These are phyloP conservation scores for Campopleginae sp. DNA, from an alignment of 2,888 invertebrate genomes.

Conservation along the genomic window DNA sequence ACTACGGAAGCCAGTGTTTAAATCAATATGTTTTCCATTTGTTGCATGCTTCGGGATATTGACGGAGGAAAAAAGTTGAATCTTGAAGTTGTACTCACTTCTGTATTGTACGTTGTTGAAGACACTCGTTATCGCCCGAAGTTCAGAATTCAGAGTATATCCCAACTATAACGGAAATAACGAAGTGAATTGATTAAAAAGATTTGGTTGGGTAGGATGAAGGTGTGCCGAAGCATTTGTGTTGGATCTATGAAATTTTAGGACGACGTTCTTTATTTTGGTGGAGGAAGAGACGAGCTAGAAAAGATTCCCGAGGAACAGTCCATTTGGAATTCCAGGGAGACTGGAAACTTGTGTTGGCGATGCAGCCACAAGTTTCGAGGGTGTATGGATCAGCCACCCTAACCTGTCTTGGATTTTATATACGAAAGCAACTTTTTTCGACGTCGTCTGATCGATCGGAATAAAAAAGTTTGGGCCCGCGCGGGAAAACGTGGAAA, in stretches of 20 bases:
- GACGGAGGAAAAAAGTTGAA: not conserved
- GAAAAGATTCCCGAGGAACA: not conserved
- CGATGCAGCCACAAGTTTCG: not conserved
- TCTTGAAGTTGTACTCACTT: conserved; percentile 86
- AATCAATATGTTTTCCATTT: not conserved
- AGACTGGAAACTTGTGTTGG: not conserved
- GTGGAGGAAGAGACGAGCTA: not conserved
- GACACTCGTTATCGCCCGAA: conserved; percentile 94
- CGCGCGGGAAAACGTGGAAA: too few species aligned
- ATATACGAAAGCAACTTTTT: too few species aligned
- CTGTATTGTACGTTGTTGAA: conserved; percentile 94
- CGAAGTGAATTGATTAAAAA: conserved; percentile 1
- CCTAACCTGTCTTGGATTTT: too few species aligned
- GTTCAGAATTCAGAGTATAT: conserved; percentile 93
- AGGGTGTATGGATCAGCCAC: too few species aligned
- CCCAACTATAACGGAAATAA: conserved; percentile 89
- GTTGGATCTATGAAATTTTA: not conserved
- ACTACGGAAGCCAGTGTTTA: too few species aligned
- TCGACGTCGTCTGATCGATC: too few species aligned
- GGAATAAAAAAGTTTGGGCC: too few species aligned
- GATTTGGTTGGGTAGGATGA: not conserved
- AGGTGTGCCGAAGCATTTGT: not conserved
- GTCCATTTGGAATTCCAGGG: not conserved
- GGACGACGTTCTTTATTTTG: not conserved
- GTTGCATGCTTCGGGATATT: not conserved